These are phyloP conservation scores for Philereme vetulata DNA, from an alignment of 2,888 invertebrate genomes.

Conservation along the genomic window DNA sequence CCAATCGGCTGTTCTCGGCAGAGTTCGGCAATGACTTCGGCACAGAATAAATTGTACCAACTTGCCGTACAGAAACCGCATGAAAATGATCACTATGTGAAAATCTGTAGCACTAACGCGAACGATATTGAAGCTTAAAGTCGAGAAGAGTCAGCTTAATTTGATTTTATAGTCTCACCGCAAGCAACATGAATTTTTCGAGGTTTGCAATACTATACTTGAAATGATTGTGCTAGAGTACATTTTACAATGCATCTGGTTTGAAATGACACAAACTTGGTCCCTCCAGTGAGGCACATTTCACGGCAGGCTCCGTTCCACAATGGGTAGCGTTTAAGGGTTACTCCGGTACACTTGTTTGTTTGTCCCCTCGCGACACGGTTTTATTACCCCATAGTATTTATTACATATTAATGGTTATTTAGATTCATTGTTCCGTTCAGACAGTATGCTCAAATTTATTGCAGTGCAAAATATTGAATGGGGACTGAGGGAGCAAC, in stretches of 20 bases:
- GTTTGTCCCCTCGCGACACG: conserved; percentile 76
- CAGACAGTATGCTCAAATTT: conserved; percentile 82
- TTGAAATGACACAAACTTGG: conserved; percentile 10
- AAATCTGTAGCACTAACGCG: not conserved
- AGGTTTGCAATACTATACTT: conserved; percentile 1
- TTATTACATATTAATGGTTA: conserved; percentile 85
- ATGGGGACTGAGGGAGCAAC: conserved; percentile 58
- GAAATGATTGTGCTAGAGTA: not conserved
- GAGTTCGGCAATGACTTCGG: conserved; percentile 63
- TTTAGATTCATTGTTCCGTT: conserved; percentile 82
- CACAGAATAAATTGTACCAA: conserved; percentile 27
- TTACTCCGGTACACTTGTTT: conserved; percentile 78
- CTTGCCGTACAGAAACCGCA: not conserved
- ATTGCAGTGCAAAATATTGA: conserved; percentile 76
- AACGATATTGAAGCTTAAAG: conserved; percentile 10
- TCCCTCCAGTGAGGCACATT: conserved; percentile 46
- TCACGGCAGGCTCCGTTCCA: conserved; percentile 60
- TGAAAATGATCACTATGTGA: not conserved
- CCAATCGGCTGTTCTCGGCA: conserved; percentile 69
- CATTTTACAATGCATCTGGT: conserved; percentile 2
- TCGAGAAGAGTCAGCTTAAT: not conserved
- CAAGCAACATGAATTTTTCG: not conserved
- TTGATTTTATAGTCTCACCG: not conserved
- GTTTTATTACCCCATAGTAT: conserved; percentile 81
- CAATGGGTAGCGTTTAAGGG: conserved; percentile 71